Evolutionary conservation across 2,113 vertebrate genomes (phyloP).

Genomic region (Gambusia holbrooki): DNA sequence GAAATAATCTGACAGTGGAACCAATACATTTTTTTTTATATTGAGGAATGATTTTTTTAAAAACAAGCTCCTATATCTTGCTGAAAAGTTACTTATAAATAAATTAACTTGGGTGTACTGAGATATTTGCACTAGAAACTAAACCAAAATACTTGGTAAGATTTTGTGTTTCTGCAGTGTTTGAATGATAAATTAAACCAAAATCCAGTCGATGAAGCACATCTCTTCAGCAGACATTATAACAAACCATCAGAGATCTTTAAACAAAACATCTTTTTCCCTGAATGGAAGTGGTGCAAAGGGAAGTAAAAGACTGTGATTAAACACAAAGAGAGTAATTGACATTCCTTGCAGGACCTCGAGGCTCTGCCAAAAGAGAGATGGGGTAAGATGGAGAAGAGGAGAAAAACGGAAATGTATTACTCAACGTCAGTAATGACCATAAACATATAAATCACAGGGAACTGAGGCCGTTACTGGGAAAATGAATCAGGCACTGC

Average conservation of each 20-base stretch:
- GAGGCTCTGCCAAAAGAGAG: conserved; percentile 69
- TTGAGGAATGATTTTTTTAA: too few species aligned
- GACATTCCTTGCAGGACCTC: conserved; percentile 76
- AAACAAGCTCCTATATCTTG: too few species aligned
- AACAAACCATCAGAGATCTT: conserved; percentile 4
- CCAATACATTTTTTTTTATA: too few species aligned
- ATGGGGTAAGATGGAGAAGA: conserved; percentile 58
- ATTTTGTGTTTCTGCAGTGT: too few species aligned
- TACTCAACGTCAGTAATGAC: conserved; percentile 81
- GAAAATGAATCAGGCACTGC: conserved; percentile 70
- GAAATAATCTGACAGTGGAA: too few species aligned
- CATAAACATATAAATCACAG: conserved; percentile 85
- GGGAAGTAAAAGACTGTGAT: conserved; percentile 60
- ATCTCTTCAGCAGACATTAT: too few species aligned
- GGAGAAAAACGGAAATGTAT: conserved; percentile 73
- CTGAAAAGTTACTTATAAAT: too few species aligned
- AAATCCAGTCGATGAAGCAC: too few species aligned
- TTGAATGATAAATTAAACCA: too few species aligned
- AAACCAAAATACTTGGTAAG: too few species aligned
- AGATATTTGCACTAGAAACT: too few species aligned
- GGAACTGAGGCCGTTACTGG: conserved; percentile 58
- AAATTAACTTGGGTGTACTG: too few species aligned
- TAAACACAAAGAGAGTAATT: conserved; percentile 76
- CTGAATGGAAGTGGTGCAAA: conserved; percentile 31
- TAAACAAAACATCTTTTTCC: conserved; percentile 40